Conservation (phyloP, 2,888 invertebrate genomes). For the Latrodectus hesperus region DNA sequence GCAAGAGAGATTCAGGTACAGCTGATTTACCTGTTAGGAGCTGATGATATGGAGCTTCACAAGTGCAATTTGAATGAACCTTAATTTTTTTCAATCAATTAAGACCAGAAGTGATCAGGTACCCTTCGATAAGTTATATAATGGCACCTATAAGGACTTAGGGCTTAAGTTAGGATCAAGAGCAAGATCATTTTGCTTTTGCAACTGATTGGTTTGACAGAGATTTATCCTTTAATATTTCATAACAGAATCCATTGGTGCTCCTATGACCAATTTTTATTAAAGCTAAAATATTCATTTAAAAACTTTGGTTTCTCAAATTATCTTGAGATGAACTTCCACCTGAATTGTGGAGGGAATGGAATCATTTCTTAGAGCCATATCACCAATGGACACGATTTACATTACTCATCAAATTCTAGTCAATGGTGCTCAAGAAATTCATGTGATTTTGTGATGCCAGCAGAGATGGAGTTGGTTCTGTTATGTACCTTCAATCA, state of each 20-base stretch:
- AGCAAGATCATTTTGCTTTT: not conserved
- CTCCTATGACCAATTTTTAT: conserved; percentile 11
- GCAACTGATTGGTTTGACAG: not conserved
- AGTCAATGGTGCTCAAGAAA: not conserved
- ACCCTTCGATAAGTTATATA: not conserved
- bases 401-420: not conserved
- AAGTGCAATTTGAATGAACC: conserved; percentile 11
- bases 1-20: not conserved
- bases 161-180: conserved; percentile 10
- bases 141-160: not conserved
- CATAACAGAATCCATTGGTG: conserved; percentile 4
- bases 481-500: not conserved
- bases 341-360: too few relatives aligned
- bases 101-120: not conserved
- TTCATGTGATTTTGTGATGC: not conserved
- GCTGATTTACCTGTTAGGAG: not conserved
- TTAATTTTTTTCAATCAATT: not conserved
- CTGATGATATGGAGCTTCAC: conserved; percentile 7
- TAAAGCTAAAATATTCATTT: conserved; percentile 17
- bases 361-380: not conserved
- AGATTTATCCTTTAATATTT: not conserved
- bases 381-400: not conserved
- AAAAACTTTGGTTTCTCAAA: conserved; percentile 9
- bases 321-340: not conserved
- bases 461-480: too few relatives aligned